These are phyloP conservation scores for Ammodytes dubius DNA, from an alignment of 2,113 vertebrate species.

Conservation along the genomic window DNA sequence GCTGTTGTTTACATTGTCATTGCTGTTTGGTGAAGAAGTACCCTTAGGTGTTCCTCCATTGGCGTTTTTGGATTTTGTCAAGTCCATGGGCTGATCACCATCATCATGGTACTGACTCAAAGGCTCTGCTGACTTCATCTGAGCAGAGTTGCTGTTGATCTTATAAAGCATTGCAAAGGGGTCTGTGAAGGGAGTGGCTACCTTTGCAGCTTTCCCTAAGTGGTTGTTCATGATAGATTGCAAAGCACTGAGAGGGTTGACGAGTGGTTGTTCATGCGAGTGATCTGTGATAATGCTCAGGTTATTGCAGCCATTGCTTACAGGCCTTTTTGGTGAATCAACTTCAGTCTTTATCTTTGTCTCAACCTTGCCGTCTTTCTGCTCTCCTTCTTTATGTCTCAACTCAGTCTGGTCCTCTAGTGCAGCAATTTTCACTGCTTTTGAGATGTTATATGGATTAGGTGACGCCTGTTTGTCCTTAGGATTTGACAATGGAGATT, in stretches of 20 bases:
- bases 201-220: slow-evolving; percentile 96
- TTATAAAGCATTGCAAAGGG: slow-evolving; percentile 97
- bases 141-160: slow-evolving; percentile 91
- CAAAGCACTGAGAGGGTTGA: slow-evolving; percentile 96
- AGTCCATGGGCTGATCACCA: slow-evolving; percentile 96
- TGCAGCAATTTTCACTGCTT: slow-evolving; percentile 77
- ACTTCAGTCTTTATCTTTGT: slow-evolving; percentile 88
- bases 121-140: slow-evolving; percentile 89
- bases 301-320: slow-evolving; percentile 92
- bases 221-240: slow-evolving; percentile 99
- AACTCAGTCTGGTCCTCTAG: slow-evolving; percentile 77
- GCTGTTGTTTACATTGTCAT: slow-evolving; percentile 60
- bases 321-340: slow-evolving; percentile 87
- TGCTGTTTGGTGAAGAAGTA: slow-evolving; percentile 66
- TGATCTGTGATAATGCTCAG: slow-evolving; percentile 97
- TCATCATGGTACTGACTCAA: slow-evolving; percentile 89
- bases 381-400: slow-evolving; percentile 82
- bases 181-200: slow-evolving; percentile 90
- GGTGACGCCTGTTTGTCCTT: slow-evolving; percentile 90
- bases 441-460: slow-evolving; percentile 83
- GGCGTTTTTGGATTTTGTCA: slow-evolving; percentile 96
- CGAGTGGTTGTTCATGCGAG: slow-evolving; percentile 93
- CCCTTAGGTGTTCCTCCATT: slow-evolving; percentile 69
- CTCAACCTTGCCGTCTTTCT: slow-evolving; percentile 83
- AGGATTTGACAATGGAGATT: slow-evolving; percentile 85